phyloP scores from a whole-genome alignment of 2,888 invertebrate species.

The Noctua fimbriata region DNA sequence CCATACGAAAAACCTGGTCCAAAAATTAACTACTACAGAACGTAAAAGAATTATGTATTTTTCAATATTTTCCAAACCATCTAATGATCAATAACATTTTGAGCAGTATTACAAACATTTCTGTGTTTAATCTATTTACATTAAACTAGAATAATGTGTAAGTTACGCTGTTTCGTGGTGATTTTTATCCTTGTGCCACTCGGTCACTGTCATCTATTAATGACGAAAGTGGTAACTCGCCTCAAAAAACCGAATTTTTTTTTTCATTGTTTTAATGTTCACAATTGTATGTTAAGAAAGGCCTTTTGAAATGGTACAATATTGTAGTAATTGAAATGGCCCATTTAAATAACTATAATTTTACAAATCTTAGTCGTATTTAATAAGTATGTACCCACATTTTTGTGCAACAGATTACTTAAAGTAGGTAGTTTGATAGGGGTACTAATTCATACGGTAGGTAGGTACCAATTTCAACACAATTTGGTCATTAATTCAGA shows the following conservation, averaged over 20 bases:
- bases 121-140: conserved; percentile 36
- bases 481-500: background rate
- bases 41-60: background rate
- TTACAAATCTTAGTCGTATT: background rate
- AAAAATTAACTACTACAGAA: conserved; percentile 11
- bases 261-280: conserved; percentile 11
- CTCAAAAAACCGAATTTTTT: background rate
- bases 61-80: background rate
- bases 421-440: background rate
- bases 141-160: conserved; percentile 9
- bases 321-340: conserved; percentile 9
- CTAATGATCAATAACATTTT: background rate
- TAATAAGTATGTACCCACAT: conserved; percentile 7
- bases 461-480: background rate
- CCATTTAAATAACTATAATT: background rate
- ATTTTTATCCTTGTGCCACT: background rate
- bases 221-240: conserved; percentile 3
- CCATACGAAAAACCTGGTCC: conserved; percentile 34
- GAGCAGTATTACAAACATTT: conserved; percentile 25
- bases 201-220: background rate
- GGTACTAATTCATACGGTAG: background rate
- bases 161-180: conserved; percentile 8
- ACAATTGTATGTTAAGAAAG: conserved; percentile 16
- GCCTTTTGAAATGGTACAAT: background rate
- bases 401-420: conserved; percentile 17